Evolutionary conservation across 2,113 vertebrate species (phyloP).

Genomic region (Antigone vipio): DNA sequence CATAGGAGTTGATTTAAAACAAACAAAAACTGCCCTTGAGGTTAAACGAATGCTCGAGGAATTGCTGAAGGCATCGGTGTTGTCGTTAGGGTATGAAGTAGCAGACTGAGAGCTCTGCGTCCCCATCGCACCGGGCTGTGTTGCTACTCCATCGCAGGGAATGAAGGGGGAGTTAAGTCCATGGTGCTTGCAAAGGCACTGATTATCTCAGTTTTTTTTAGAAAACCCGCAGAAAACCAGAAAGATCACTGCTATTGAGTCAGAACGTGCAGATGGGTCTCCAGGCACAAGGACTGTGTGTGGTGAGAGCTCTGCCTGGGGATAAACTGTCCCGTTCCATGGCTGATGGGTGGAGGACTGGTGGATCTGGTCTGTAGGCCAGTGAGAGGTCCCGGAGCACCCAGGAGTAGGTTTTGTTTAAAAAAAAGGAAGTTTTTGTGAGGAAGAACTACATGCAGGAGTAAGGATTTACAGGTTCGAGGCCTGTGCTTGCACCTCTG

Average conservation of each 20-base stretch:
- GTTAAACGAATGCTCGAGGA: neutral
- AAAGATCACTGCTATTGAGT: neutral
- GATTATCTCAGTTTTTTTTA: neutral
- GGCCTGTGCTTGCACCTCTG: neutral
- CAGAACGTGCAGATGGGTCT: rapidly evolving
- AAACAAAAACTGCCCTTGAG: neutral
- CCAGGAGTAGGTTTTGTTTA: neutral
- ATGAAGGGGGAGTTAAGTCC: neutral
- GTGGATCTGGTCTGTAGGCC: neutral
- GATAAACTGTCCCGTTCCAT: neutral
- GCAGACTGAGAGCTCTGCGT: neutral
- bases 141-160: neutral
- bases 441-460: neutral
- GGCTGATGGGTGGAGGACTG: neutral
- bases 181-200: neutral
- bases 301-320: neutral
- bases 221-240: neutral
- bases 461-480: neutral
- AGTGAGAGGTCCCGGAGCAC: neutral
- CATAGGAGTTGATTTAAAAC: neutral
- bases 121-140: neutral
- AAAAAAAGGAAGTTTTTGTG: neutral
- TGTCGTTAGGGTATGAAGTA: neutral
- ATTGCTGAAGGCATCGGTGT: neutral
- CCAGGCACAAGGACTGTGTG: neutral